These are phyloP conservation scores for Peromyscus nudipes DNA, from an alignment of 2,797 vertebrate genomes.

Conservation along the genomic window DNA sequence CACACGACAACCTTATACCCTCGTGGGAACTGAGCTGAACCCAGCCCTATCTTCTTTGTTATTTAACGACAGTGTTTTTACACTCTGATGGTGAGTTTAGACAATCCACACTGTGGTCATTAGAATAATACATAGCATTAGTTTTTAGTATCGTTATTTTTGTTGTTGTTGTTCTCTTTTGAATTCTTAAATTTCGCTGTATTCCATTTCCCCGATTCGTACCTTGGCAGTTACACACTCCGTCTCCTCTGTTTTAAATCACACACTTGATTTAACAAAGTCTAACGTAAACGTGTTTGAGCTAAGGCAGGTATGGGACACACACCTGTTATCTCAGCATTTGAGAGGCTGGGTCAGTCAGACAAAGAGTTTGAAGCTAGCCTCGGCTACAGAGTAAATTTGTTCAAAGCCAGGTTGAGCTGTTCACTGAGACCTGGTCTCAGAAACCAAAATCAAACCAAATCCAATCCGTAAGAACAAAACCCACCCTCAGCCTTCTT, in stretches of 20 bases:
- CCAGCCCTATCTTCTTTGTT: background rate
- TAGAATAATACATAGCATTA: background rate
- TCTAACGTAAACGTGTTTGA: background rate
- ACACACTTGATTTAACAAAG: background rate
- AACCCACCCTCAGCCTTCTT: background rate
- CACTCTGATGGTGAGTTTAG: background rate
- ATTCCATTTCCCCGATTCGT: background rate
- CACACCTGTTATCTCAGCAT: background rate
- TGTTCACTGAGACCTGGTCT: background rate
- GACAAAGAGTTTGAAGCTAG: background rate
- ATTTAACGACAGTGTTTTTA: background rate
- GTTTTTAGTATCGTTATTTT: background rate
- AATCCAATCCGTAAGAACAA: background rate
- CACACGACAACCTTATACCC: background rate
- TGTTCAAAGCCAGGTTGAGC: background rate
- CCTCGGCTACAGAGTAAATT: background rate
- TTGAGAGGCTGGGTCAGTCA: background rate
- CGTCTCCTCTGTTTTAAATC: slow-evolving; percentile 26
- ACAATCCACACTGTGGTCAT: background rate
- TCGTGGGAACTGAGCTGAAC: background rate
- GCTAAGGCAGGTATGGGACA: background rate
- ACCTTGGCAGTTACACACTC: background rate
- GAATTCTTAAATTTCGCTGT: background rate
- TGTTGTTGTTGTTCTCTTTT: background rate
- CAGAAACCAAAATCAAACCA: background rate